phyloP scores from a whole-genome alignment of 2,888 invertebrate genomes.

The Griposia aprilina region DNA sequence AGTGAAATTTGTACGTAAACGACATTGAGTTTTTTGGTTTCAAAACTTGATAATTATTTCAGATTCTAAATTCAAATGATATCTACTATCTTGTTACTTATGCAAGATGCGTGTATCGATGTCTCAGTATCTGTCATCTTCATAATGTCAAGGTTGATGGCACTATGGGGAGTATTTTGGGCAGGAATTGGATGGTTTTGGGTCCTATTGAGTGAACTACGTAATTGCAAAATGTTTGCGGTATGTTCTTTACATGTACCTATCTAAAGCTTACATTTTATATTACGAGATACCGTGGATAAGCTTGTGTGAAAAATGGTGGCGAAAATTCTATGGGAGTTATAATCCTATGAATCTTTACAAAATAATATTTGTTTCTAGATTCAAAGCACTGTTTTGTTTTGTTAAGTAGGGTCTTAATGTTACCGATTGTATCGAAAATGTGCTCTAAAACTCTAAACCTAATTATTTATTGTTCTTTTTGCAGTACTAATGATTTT shows the following conservation, averaged over 20 bases:
- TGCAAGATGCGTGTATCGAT: conserved; percentile 18
- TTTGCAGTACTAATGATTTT: neutral
- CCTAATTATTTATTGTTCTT: no score
- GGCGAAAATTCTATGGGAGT: neutral
- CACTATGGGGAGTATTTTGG: conserved; percentile 26
- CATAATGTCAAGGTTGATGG: conserved; percentile 14
- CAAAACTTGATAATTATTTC: neutral
- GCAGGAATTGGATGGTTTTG: conserved; percentile 25
- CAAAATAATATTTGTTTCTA: neutral
- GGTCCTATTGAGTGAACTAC: neutral
- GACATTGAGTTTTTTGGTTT: neutral
- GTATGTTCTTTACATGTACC: neutral
- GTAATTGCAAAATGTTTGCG: conserved; percentile 4
- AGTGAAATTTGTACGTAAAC: neutral
- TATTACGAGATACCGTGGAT: no score
- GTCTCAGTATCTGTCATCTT: conserved; percentile 41
- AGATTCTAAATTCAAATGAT: neutral
- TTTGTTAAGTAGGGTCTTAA: neutral
- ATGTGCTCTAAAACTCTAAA: neutral
- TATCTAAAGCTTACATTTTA: neutral
- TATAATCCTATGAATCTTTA: neutral
- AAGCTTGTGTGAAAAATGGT: neutral
- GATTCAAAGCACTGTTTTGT: neutral
- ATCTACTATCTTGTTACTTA: neutral
- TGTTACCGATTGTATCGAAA: neutral